Conservation (phyloP, 1,140 invertebrate genomes). For the Lutraria rhynchaena region DNA sequence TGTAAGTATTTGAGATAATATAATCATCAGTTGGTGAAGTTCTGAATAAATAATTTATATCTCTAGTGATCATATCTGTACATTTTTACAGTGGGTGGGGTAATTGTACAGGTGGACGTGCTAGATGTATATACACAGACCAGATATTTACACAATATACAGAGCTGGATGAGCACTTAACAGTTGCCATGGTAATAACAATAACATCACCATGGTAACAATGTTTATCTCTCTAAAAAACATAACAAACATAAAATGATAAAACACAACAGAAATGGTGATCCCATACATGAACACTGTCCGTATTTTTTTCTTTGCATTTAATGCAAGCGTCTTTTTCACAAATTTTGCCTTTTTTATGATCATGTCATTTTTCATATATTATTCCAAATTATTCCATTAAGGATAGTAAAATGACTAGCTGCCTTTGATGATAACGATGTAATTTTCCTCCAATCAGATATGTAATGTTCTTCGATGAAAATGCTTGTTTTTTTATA, state of each 20-base stretch:
- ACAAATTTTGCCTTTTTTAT: not conserved
- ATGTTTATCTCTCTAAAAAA: slow-evolving; percentile 34
- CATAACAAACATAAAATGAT: slow-evolving; percentile 43
- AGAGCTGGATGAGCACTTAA: slow-evolving; percentile 38
- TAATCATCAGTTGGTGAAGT: no score
- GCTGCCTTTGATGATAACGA: slow-evolving; percentile 18
- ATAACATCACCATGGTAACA: slow-evolving; percentile 42
- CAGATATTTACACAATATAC: slow-evolving; percentile 30
- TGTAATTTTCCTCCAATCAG: no score
- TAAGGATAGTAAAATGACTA: slow-evolving; percentile 10
- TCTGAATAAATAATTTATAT: no score
- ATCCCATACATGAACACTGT: not conserved
- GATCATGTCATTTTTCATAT: not conserved
- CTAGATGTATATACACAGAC: slow-evolving; percentile 29
- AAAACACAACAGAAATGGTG: slow-evolving; percentile 30
- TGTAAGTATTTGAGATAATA: no score
- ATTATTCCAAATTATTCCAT: slow-evolving; percentile 24
- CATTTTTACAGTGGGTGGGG: slow-evolving; percentile 22
- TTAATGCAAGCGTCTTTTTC: slow-evolving; percentile 17
- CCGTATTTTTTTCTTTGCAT: slow-evolving; percentile 18
- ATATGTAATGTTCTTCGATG: no score
- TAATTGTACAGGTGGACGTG: slow-evolving; percentile 19
- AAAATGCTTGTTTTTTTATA: no score
- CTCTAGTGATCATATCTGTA: not conserved
- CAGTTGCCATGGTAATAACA: slow-evolving; percentile 35